Evolutionary conservation across 2,888 invertebrate genomes (phyloP).

Genomic region (Drosophila anomalata): DNA sequence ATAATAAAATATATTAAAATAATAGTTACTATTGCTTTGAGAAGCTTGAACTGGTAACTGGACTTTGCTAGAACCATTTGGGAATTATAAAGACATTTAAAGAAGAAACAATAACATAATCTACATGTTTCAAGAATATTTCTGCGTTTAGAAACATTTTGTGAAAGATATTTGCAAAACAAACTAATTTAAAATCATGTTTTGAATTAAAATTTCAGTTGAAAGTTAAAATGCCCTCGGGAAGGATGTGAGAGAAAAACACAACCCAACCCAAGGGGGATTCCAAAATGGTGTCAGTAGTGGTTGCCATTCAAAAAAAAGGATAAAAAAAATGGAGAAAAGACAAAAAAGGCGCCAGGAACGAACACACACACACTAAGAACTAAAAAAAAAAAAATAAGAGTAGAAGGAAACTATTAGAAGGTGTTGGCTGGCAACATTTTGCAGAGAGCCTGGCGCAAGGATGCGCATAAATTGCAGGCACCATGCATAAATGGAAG

Average conservation of each 20-base stretch:
- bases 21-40: too few relatives aligned
- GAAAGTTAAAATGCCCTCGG: conserved; percentile 4
- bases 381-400: conserved; percentile 3
- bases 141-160: too few relatives aligned
- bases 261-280: conserved; percentile 21
- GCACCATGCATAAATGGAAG: conserved; percentile 62
- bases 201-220: too few relatives aligned
- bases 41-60: too few relatives aligned
- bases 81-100: too few relatives aligned
- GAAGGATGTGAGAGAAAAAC: conserved; percentile 30
- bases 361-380: not conserved
- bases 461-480: conserved; percentile 68
- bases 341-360: not conserved
- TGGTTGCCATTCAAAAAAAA: conserved; percentile 61
- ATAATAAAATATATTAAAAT: too few relatives aligned
- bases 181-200: not conserved
- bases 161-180: too few relatives aligned
- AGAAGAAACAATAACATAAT: too few relatives aligned
- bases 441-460: conserved; percentile 44
- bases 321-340: conserved; percentile 3
- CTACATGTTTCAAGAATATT: too few relatives aligned
- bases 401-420: conserved; percentile 48
- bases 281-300: conserved; percentile 71
- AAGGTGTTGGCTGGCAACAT: conserved; percentile 70
- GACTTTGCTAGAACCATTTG: too few relatives aligned